These are phyloP conservation scores for Eupristina koningsbergeri DNA, from an alignment of 1,140 invertebrate genomes.

Conservation along the genomic window DNA sequence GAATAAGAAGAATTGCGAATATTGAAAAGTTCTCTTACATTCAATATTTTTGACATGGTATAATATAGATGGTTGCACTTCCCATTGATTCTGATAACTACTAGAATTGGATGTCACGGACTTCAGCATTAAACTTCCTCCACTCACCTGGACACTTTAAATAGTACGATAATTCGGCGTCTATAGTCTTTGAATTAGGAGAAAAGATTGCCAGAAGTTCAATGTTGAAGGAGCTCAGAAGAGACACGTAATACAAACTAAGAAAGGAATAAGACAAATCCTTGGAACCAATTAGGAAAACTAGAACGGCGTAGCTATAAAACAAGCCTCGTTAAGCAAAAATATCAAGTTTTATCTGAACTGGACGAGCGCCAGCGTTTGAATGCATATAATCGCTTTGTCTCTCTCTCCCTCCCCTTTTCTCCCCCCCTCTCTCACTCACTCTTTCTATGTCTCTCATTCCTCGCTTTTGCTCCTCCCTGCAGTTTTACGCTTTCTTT, in stretches of 20 bases:
- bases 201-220: conserved; percentile 10
- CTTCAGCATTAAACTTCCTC: not conserved
- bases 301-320: conserved; percentile 61
- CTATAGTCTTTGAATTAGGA: conserved; percentile 12
- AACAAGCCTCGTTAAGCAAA: conserved; percentile 66
- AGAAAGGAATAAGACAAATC: conserved; percentile 51
- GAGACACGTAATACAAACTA: conserved; percentile 9
- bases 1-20: conserved; percentile 23
- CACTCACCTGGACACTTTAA: not conserved
- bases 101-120: not conserved
- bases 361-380: conserved; percentile 63
- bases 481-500: not conserved
- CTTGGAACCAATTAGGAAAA: conserved; percentile 63
- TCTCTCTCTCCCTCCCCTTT: conserved; percentile 21
- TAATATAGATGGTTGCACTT: not conserved
- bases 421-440: not conserved
- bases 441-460: not conserved
- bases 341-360: conserved; percentile 67
- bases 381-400: conserved; percentile 57
- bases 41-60: not conserved
- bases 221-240: not conserved
- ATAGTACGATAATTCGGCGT: not conserved
- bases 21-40: conserved; percentile 28
- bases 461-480: not conserved
- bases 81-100: conserved; percentile 1